Percentiles rank a stretch among this genome's conserved stretches.
Conservation (phyloP, 2,888 invertebrate genomes). For the Oscheius sp. region DNA sequence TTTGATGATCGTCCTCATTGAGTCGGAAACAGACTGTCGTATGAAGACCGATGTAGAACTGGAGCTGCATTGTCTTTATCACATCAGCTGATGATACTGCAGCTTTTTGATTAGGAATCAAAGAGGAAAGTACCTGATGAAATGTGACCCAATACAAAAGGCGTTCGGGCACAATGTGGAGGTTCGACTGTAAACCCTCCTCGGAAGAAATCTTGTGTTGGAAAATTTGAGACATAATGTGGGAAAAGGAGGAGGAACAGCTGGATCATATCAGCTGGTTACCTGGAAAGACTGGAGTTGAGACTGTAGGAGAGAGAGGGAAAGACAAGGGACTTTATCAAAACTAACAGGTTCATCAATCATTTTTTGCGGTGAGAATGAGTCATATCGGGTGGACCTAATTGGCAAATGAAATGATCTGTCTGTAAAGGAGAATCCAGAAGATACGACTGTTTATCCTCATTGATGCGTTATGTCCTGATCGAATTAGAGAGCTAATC, state of each 20-base stretch:
- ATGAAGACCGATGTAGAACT: slow-evolving; percentile 57
- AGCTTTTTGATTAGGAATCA: neutral
- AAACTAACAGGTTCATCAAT: neutral
- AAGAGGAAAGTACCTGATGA: slow-evolving; percentile 38
- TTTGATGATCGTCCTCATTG: slow-evolving; percentile 36
- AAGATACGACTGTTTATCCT: slow-evolving; percentile 21
- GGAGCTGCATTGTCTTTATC: slow-evolving; percentile 52
- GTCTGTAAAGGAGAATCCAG: neutral
- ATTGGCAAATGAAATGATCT: neutral
- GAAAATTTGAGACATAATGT: neutral
- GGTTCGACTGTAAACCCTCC: slow-evolving; percentile 49
- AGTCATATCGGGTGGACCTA: neutral
- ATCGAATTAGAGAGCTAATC: slow-evolving; percentile 22
- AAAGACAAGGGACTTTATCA: neutral
- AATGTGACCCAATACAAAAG: slow-evolving; percentile 47
- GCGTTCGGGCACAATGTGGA: slow-evolving; percentile 57
- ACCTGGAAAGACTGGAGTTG: slow-evolving; percentile 1
- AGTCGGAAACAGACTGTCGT: slow-evolving; percentile 58
- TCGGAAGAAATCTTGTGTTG: slow-evolving; percentile 34
- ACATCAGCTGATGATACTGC: slow-evolving; percentile 42
- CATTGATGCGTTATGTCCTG: slow-evolving; percentile 6
- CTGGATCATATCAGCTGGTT: neutral
- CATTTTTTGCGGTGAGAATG: neutral
- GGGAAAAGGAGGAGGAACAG: slow-evolving; percentile 14
- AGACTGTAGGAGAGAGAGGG: neutral